A percentile compares a stretch with the other conserved stretches of the same genome.
These are phyloP conservation scores for Ursus arctos DNA, from an alignment of 2,113 vertebrate species.

Conservation along the genomic window DNA sequence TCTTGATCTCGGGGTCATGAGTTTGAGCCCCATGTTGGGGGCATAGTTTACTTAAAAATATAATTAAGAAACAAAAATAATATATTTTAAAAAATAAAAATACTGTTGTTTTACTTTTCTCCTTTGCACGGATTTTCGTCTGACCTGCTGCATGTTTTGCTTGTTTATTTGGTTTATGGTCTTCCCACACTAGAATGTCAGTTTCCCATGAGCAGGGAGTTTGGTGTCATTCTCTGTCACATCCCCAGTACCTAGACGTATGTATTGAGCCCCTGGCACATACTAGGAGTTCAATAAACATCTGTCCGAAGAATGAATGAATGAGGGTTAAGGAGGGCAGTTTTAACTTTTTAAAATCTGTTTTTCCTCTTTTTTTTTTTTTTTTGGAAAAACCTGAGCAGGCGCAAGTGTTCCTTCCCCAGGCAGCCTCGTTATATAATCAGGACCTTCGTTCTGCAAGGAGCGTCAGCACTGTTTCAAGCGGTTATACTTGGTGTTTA, in stretches of 20 bases:
- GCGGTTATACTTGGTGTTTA: conserved; percentile 38
- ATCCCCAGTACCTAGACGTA: background rate
- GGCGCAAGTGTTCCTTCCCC: background rate
- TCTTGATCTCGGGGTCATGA: background rate
- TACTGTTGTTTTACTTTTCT: background rate
- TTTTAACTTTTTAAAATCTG: background rate
- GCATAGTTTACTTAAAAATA: background rate
- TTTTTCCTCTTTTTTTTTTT: background rate
- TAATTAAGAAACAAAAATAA: background rate
- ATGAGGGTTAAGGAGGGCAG: background rate
- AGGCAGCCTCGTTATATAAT: conserved; percentile 60
- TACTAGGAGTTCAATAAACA: background rate
- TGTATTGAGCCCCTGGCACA: background rate
- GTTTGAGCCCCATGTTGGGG: background rate
- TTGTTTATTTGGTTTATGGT: background rate
- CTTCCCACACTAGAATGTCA: background rate
- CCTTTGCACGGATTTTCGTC: background rate
- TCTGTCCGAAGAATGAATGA: background rate
- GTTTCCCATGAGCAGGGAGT: background rate
- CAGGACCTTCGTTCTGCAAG: background rate
- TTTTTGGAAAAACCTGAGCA: background rate
- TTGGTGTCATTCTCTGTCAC: background rate
- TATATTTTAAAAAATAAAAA: background rate
- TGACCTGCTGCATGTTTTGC: background rate
- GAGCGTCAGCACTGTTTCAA: background rate